Base-by-base conservation (phyloP, 2,888 invertebrate genomes). In the Eristalinus sepulchralis region DNA sequence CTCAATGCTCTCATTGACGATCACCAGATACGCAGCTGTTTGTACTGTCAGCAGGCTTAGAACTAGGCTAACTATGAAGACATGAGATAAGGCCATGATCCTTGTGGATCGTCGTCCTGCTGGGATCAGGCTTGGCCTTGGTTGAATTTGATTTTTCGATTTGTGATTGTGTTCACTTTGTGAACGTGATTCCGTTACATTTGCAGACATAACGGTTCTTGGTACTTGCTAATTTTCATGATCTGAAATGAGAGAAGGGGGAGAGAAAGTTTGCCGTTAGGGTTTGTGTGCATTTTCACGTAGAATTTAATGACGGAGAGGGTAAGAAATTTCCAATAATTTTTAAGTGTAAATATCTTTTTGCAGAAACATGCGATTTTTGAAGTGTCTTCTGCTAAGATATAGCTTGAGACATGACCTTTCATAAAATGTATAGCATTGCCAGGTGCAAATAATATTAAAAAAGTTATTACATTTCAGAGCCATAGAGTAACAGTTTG, bases 1-100 rank as follows among this genome's bases (percentile, higher is more conserved):
- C 22, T 94, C 94, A 36, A 94, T 92, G 71, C 93, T 91, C 91
- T 95, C 95, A 60, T 94, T 94, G 82, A 95, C 93, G 83, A 95
- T 93, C 90, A 95, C 93, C 89, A 95, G 93, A 92, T 95, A 95
- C 57, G 91, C 90, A n/a, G 89, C 67, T 20, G 88, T 89, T 89
- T 89, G 89, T 81, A 89, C 88, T 87, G 89, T 89, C 31, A 87
- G 83, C 24, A 87, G 79, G 59, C 82, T 80, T 27, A 86, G 66
- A 66, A 83, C 68, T 86, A 86, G 34, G 53, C 86, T 86, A 79
- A 83, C 53, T 66, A 75, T 10, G 79, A 86, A 75, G 75, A 86
- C 55, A 55, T 70, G 67, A 33, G 72, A 59, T 64, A 70, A 6
- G 9, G 53, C n/a, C 13, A 53, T 27, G 60, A 27, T 47, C n/a